Evolutionary conservation across 2,113 vertebrate genomes (phyloP).

Genomic region (Empidonax alnorum): DNA sequence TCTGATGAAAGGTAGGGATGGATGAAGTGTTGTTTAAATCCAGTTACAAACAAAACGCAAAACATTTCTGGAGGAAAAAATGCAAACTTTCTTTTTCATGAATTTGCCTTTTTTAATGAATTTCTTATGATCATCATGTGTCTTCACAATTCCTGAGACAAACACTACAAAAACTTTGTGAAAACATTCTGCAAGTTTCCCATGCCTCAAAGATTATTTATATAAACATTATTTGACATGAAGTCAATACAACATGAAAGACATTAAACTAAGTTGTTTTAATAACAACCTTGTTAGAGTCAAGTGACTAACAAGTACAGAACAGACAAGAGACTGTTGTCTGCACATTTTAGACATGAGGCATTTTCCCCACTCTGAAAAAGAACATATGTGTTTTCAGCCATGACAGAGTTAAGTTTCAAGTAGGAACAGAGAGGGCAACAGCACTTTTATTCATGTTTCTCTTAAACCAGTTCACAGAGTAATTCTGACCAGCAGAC

Average conservation of each 20-base stretch:
- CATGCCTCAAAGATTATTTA: slow-evolving; percentile 14
- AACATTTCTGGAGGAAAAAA: not conserved
- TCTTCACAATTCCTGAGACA: not conserved
- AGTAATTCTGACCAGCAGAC: not conserved
- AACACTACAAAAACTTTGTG: not conserved
- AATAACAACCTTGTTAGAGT: slow-evolving; percentile 26
- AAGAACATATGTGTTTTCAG: not conserved
- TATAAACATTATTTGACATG: slow-evolving; percentile 14
- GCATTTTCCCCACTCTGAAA: not conserved
- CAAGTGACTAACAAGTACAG: not conserved
- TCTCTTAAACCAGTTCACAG: not conserved
- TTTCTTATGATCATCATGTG: not conserved
- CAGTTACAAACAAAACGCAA: not conserved
- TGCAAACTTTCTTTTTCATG: not conserved
- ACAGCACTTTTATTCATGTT: not conserved
- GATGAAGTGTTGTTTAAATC: not conserved
- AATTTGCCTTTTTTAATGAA: not conserved
- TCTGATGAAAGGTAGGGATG: not conserved
- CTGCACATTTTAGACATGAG: not conserved
- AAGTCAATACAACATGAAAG: slow-evolving; percentile 34
- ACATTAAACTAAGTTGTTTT: slow-evolving; percentile 6
- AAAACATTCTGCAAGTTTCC: slow-evolving; percentile 26
- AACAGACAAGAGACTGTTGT: not conserved
- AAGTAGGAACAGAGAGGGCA: not conserved
- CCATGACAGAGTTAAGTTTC: not conserved